A percentile compares a stretch with the other conserved stretches of the same genome.
Evolutionary conservation across 2,113 vertebrate genomes (phyloP).

Genomic region (Cololabis saira): DNA sequence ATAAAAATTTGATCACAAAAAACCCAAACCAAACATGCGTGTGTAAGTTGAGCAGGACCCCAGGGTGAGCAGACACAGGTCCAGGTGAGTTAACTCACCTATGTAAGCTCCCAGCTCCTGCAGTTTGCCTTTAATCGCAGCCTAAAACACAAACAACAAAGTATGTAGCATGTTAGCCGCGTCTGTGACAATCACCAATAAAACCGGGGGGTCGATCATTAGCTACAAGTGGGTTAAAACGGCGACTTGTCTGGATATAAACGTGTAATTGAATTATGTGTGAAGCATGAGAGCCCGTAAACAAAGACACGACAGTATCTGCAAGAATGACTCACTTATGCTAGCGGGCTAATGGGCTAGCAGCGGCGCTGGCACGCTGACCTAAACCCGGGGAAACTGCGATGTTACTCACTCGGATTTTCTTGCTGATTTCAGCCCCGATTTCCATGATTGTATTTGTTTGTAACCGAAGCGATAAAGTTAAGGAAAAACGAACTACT

Average conservation of each 20-base stretch:
- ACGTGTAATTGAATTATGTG: too few relatives aligned
- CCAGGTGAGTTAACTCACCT: constrained; percentile 82
- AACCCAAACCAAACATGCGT: too few relatives aligned
- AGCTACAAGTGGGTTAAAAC: too few relatives aligned
- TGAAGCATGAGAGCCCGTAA: not conserved
- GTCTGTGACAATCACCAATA: too few relatives aligned
- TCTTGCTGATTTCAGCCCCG: constrained; percentile 85
- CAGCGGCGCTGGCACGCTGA: not conserved
- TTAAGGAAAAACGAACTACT: not conserved
- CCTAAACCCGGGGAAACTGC: too few relatives aligned
- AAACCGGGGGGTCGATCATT: too few relatives aligned
- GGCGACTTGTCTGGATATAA: too few relatives aligned
- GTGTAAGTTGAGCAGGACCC: too few relatives aligned
- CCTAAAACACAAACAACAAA: constrained; percentile 73
- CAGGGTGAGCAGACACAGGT: too few relatives aligned
- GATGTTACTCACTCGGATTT: constrained; percentile 76
- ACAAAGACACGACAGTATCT: not conserved
- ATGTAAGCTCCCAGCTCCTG: constrained; percentile 97
- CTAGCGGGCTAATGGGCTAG: constrained; percentile 38
- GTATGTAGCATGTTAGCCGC: not conserved
- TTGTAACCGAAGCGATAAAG: not conserved
- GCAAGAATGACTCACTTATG: not conserved
- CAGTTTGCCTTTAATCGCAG: constrained; percentile 96
- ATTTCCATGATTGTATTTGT: constrained; percentile 76
- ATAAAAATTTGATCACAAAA: too few relatives aligned